Base-by-base conservation (phyloP, 2,888 invertebrate species). In the Ctenicera cuprea region DNA sequence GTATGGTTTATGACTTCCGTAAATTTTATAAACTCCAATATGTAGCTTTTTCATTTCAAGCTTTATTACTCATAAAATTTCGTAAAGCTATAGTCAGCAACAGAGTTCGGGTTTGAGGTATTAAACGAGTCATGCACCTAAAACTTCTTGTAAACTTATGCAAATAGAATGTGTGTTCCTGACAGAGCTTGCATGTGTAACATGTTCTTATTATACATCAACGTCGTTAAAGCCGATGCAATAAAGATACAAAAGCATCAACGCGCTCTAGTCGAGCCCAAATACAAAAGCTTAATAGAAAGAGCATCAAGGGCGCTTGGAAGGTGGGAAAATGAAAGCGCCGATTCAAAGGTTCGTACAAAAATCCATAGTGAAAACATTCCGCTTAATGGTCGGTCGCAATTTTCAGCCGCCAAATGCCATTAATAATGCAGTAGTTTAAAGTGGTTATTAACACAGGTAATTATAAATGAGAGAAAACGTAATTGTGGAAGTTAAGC, bases 381-480 rank as follows among this genome's bases (percentile, higher is more conserved):
- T 9, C 1, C 14, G 50, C 11, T n/a, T 61, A 62, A 62, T 62
- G 41, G 45, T 38, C 1, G 20, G 11, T 9, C 5, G 62, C 45
- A 62, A 45, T 45, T 38, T 59, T 62, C 62, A 14, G 7, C 26
- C 45, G 20, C 43, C 16, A 30, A 62, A 26, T 62, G 45, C 1
- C 20, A 26, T 62, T 20, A 62, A 67, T 57, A 67, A 54, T 67
- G 16, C 20, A 57, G 45, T 38, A 69, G 45, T 22, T 57, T 61
- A 69, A 69, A 69, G 69, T 69, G 45, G 48, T 69, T 69, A 61
- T 61, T 69, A 69, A 69, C 61, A 50, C 50, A 50, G 16, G 62
- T 62, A 62, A 62, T 62, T 62, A 62, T 62, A 30, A 62, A 62
- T 62, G 62, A 61, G 62, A 20, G 48, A 61, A 69, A 62, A 69